Evolutionary conservation across 2,797 vertebrate genomes (phyloP).

Genomic region (Argyrosomus regius): DNA sequence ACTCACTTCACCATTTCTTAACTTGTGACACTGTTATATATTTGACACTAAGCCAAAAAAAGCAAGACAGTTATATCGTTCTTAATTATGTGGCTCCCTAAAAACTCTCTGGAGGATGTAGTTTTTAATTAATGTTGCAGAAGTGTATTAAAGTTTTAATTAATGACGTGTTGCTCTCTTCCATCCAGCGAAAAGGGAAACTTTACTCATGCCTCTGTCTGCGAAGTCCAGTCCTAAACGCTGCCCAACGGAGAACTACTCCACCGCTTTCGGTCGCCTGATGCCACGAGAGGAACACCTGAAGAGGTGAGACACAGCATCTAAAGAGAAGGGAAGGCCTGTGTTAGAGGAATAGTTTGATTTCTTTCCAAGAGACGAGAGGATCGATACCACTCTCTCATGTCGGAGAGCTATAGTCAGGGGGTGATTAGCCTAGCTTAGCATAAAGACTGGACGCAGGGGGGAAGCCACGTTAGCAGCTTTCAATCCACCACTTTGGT

Average conservation of each 20-base stretch:
- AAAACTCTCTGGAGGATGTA: background rate
- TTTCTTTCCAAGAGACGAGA: too few relatives aligned
- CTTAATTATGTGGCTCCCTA: background rate
- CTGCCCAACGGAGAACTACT: constrained; percentile 94
- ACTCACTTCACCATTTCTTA: background rate
- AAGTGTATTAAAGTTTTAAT: background rate
- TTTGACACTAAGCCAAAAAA: background rate
- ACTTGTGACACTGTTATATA: background rate
- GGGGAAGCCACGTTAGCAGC: too few relatives aligned
- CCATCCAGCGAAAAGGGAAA: constrained; percentile 91
- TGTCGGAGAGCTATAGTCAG: too few relatives aligned
- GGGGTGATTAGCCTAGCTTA: too few relatives aligned
- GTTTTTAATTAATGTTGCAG: background rate
- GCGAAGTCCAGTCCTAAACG: constrained; percentile 96
- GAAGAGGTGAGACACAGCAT: constrained; percentile 60
- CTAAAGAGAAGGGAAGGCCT: too few relatives aligned
- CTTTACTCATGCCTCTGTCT: constrained; percentile 88
- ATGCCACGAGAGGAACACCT: constrained; percentile 87
- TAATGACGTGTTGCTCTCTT: background rate
- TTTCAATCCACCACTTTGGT: too few relatives aligned
- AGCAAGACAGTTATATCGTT: background rate
- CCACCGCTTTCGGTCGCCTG: constrained; percentile 92
- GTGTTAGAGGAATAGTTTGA: too few relatives aligned
- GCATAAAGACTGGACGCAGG: too few relatives aligned
- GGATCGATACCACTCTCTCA: too few relatives aligned